Percentiles rank a stretch among this genome's conserved stretches.
These are phyloP conservation scores for Podarcis cretensis DNA, from an alignment of 2,113 vertebrate genomes.

Conservation along the genomic window DNA sequence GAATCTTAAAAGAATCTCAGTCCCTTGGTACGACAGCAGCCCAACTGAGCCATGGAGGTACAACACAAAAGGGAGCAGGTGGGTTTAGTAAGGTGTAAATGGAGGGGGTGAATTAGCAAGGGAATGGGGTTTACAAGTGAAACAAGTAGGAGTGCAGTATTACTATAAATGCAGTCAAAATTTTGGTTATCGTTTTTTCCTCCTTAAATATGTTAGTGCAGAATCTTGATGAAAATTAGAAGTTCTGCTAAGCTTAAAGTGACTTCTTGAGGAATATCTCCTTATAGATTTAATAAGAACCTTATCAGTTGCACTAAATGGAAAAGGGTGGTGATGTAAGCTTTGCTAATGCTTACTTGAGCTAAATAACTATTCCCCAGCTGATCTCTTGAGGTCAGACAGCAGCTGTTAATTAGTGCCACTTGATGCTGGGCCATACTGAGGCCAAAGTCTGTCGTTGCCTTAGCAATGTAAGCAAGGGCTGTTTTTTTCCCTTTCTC, in stretches of 20 bases:
- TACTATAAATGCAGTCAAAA: slow-evolving; percentile 7
- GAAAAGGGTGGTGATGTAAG: slow-evolving; percentile 29
- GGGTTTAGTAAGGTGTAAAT: too few species aligned
- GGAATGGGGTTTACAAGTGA: too few species aligned
- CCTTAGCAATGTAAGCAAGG: neutral
- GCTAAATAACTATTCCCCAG: slow-evolving; percentile 25
- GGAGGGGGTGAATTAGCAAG: too few species aligned
- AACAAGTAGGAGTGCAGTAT: neutral
- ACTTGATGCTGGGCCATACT: neutral
- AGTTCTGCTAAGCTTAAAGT: slow-evolving; percentile 38
- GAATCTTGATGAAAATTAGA: slow-evolving; percentile 48
- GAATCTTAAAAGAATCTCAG: too few species aligned
- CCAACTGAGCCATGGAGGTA: too few species aligned
- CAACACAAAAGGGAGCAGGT: too few species aligned
- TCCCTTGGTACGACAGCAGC: too few species aligned
- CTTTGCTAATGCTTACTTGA: slow-evolving; percentile 41
- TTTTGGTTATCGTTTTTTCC: neutral
- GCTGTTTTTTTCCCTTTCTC: neutral
- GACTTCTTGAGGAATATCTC: slow-evolving; percentile 33
- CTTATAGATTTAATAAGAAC: slow-evolving; percentile 48
- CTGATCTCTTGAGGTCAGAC: slow-evolving; percentile 12
- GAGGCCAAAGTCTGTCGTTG: neutral
- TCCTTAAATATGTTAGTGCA: slow-evolving; percentile 43
- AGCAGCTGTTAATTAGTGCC: slow-evolving; percentile 4
- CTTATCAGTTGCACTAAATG: slow-evolving; percentile 48